Conservation (phyloP, 2,113 vertebrate genomes). For the Hiodon alosoides region DNA sequence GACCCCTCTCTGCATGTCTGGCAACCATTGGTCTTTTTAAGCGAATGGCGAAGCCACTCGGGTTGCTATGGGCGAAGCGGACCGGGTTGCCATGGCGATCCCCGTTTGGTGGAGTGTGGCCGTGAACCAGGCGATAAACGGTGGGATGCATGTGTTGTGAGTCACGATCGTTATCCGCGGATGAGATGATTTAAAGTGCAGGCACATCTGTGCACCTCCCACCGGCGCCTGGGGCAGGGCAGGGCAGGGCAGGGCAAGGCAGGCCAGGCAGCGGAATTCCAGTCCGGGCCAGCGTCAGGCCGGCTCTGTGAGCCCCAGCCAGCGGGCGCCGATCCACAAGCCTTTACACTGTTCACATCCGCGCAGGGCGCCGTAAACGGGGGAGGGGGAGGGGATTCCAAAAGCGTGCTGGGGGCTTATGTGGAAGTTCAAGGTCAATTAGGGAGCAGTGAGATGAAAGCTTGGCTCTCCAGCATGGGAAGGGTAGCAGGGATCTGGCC, state of each 20-base stretch:
- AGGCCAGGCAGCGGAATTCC: constrained; percentile 34
- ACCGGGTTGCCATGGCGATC: constrained; percentile 71
- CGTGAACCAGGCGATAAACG: constrained; percentile 62
- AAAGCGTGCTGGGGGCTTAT: constrained; percentile 21
- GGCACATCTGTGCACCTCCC: constrained; percentile 34
- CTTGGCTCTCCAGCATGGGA: neutral
- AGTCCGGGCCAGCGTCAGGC: constrained; percentile 35
- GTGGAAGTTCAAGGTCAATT: constrained; percentile 34
- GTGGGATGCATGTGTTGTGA: constrained; percentile 67
- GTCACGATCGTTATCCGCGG: constrained; percentile 56
- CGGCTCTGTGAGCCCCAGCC: constrained; percentile 20
- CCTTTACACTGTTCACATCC: constrained; percentile 26
- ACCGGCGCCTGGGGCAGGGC: constrained; percentile 23
- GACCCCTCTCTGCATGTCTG: constrained; percentile 37
- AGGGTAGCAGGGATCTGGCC: neutral
- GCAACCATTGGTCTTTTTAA: constrained; percentile 51
- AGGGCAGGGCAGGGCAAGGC: constrained; percentile 21
- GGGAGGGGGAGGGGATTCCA: constrained; percentile 2
- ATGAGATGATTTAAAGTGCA: constrained; percentile 56
- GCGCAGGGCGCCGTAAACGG: neutral
- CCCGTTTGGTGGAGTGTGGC: constrained; percentile 50
- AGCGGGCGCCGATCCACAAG: constrained; percentile 19
- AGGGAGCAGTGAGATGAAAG: neutral
- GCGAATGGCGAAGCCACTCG: constrained; percentile 54
- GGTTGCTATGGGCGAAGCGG: constrained; percentile 62